Percentiles rank a stretch among this genome's conserved stretches.
Conservation (phyloP, 1,140 invertebrate species). For the Harpegnathos saltator region DNA sequence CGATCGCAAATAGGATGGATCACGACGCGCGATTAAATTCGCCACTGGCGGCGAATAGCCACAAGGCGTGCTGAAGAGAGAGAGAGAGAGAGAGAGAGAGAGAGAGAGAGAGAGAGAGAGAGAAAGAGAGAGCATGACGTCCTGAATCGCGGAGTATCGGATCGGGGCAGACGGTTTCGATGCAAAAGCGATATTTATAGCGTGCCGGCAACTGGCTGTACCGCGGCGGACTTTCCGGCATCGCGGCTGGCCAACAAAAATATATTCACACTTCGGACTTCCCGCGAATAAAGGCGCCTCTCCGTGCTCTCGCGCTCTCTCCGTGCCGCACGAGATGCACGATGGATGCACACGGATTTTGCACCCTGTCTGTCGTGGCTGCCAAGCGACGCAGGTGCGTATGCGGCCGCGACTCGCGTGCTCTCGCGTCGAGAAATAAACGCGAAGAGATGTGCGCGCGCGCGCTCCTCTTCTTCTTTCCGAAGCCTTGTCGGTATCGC, state of each 20-base stretch:
- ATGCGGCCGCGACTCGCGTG: background rate
- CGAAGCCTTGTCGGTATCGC: constrained; percentile 18
- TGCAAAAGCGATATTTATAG: constrained; percentile 85
- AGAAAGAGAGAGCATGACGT: constrained; percentile 40
- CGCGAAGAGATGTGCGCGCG: too few species aligned
- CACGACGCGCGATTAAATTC: background rate
- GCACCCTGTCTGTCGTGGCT: background rate
- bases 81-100: too few species aligned
- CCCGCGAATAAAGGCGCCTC: constrained; percentile 62
- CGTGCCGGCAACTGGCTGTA: constrained; percentile 72
- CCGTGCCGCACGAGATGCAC: too few species aligned
- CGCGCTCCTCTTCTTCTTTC: background rate
- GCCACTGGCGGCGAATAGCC: background rate
- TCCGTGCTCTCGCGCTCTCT: constrained; percentile 53
- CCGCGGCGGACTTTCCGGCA: constrained; percentile 80
- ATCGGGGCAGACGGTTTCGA: constrained; percentile 79
- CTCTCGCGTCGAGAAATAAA: constrained; percentile 25
- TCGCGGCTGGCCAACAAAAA: constrained; percentile 82
- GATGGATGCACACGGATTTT: background rate
- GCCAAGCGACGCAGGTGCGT: background rate
- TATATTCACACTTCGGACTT: constrained; percentile 80
- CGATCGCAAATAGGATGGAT: background rate
- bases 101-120: too few species aligned
- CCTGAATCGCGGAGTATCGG: constrained; percentile 76
- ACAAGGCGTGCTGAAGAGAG: background rate